Evolutionary conservation across 2,113 vertebrate genomes (phyloP).

Genomic region (Apodemus sylvaticus): DNA sequence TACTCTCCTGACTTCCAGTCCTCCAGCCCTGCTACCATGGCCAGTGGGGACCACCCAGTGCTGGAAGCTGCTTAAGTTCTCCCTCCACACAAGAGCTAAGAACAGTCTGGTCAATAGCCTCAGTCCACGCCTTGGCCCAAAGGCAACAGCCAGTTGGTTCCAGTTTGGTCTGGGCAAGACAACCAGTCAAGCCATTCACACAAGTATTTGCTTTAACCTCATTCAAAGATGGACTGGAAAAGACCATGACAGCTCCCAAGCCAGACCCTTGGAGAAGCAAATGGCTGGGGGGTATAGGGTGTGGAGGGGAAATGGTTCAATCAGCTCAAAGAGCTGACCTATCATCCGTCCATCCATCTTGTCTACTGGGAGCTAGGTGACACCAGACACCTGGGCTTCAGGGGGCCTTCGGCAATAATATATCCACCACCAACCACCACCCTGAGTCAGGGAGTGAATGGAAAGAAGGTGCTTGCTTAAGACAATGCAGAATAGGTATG

Average conservation of each 20-base stretch:
- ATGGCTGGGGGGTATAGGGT: not conserved
- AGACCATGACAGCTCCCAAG: not conserved
- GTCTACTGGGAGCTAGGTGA: not conserved
- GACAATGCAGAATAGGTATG: too few species aligned
- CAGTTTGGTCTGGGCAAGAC: constrained; percentile 44
- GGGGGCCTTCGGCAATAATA: too few species aligned
- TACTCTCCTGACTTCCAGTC: not conserved
- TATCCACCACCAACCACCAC: accelerated
- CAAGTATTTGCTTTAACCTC: constrained; percentile 11
- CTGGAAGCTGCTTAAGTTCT: not conserved
- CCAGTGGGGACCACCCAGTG: constrained; percentile 66
- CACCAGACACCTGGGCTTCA: too few species aligned
- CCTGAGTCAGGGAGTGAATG: not conserved
- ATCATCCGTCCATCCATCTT: not conserved
- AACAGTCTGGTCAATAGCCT: not conserved
- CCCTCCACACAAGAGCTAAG: not conserved
- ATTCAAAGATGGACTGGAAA: not conserved
- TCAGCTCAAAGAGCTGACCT: not conserved
- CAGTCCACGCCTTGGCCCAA: constrained; percentile 65
- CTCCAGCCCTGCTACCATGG: not conserved
- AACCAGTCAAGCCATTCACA: not conserved
- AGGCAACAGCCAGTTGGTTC: constrained; percentile 54
- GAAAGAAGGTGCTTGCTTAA: accelerated
- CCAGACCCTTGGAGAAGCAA: not conserved
- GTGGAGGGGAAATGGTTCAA: not conserved